Evolutionary conservation across 2,888 invertebrate species (phyloP).

Genomic region (Eueremaeus valkanovi): DNA sequence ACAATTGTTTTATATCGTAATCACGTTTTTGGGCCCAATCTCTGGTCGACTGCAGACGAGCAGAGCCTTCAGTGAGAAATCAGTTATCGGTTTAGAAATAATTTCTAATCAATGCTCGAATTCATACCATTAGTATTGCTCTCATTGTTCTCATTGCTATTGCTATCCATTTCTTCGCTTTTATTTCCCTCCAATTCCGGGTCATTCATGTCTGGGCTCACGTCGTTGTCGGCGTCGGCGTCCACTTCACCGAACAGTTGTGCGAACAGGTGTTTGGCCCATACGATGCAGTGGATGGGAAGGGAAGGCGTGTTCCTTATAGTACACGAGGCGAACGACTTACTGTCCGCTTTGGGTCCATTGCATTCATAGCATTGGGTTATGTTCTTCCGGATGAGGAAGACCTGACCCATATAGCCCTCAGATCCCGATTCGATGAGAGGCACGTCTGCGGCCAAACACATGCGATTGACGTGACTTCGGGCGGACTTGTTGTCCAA

Average conservation of each 20-base stretch:
- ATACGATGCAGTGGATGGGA: conserved; percentile 98
- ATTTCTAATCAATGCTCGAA: not conserved
- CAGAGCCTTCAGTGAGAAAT: not conserved
- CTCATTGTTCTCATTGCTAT: not conserved
- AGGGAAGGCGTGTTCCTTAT: conserved; percentile 99
- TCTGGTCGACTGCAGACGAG: conserved; percentile 63
- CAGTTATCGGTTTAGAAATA: not conserved
- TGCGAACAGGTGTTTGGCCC: conserved; percentile 97
- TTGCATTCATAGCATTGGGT: conserved; percentile 97
- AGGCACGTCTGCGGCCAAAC: conserved; percentile 87
- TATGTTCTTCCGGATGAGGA: conserved; percentile 61
- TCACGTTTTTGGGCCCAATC: conserved; percentile 78
- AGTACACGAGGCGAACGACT: conserved; percentile 94
- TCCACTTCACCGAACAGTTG: conserved; percentile 96
- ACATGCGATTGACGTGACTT: conserved; percentile 98
- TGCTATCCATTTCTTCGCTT: no score
- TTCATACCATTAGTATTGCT: not conserved
- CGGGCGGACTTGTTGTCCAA: conserved; percentile 93
- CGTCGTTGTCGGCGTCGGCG: conserved; percentile 94
- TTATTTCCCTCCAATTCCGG: conserved; percentile 68
- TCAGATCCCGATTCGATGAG: conserved; percentile 95
- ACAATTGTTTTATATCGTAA: conserved; percentile 79
- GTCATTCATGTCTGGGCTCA: conserved; percentile 89
- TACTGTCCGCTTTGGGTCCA: conserved; percentile 68
- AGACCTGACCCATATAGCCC: conserved; percentile 86